These are phyloP conservation scores for Galaxea fascicularis DNA, from an alignment of 92 coral and sea anemone species.

Conservation along the genomic window DNA sequence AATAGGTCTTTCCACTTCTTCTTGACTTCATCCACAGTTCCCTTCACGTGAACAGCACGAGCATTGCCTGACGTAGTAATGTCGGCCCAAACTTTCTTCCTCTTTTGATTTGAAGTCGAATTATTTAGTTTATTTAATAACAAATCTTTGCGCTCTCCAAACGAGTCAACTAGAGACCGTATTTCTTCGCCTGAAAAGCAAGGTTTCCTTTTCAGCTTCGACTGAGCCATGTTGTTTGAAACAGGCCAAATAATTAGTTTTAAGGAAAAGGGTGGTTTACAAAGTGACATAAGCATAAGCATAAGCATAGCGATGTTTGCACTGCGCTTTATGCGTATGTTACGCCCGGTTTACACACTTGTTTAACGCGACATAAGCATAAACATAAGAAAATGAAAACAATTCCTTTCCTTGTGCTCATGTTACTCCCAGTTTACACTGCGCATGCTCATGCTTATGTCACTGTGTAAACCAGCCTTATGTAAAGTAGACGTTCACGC, in stretches of 20 bases:
- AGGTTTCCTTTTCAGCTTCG: neutral
- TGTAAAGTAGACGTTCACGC: constrained; percentile 7
- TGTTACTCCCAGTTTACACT: too few relatives aligned
- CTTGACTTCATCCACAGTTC: constrained; percentile 20
- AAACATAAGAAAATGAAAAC: too few relatives aligned
- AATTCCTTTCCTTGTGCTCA: too few relatives aligned
- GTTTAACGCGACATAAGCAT: too few relatives aligned
- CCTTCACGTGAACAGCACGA: neutral
- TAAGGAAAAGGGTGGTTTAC: too few relatives aligned
- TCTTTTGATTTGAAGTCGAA: constrained; percentile 5
- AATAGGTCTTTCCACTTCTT: constrained; percentile 32
- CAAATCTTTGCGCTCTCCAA: constrained; percentile 1
- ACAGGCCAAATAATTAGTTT: neutral
- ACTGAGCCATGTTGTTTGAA: neutral
- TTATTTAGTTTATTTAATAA: constrained; percentile 15
- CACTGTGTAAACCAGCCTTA: too few relatives aligned
- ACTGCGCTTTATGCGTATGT: too few relatives aligned
- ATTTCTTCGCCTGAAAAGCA: constrained; percentile 30
- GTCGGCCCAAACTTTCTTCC: constrained; percentile 11
- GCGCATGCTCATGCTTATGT: too few relatives aligned
- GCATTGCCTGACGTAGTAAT: neutral
- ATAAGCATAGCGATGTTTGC: too few relatives aligned
- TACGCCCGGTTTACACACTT: too few relatives aligned
- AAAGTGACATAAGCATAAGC: too few relatives aligned
- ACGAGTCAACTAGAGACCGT: constrained; percentile 12